phyloP scores from a whole-genome alignment of 2,113 vertebrate species.

The Tauraco erythrolophus region DNA sequence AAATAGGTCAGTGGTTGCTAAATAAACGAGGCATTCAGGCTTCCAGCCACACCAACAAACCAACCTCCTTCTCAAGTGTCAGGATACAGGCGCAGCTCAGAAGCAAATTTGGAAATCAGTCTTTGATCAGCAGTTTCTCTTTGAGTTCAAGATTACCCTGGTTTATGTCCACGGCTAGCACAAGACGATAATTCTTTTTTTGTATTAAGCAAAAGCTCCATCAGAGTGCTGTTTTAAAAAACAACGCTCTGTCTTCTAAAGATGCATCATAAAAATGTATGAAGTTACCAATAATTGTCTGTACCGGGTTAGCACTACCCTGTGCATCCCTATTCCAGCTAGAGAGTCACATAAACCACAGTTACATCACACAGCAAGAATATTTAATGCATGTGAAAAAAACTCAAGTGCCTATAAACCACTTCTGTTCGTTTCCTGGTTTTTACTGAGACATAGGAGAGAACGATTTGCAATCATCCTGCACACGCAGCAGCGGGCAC shows the following conservation, averaged over 20 bases:
- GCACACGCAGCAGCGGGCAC: not conserved
- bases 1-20: conserved; percentile 5
- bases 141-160: not conserved
- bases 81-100: not conserved
- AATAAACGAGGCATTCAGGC: conserved; percentile 38
- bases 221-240: not conserved
- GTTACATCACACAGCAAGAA: not conserved
- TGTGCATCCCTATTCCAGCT: not conserved
- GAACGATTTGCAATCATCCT: not conserved
- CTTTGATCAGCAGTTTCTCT: not conserved
- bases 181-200: not conserved
- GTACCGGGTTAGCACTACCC: not conserved
- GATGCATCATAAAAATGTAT: not conserved
- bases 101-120: not conserved
- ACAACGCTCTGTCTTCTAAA: not conserved
- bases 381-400: fast-evolving
- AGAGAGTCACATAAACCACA: fast-evolving
- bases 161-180: not conserved
- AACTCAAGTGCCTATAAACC: not conserved
- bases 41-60: not conserved
- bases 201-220: not conserved
- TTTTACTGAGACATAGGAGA: fast-evolving
- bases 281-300: not conserved
- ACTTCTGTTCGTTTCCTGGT: not conserved
- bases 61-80: not conserved